These are phyloP conservation scores for Pollachius pollachius DNA, from an alignment of 2,113 vertebrate genomes.

Conservation along the genomic window DNA sequence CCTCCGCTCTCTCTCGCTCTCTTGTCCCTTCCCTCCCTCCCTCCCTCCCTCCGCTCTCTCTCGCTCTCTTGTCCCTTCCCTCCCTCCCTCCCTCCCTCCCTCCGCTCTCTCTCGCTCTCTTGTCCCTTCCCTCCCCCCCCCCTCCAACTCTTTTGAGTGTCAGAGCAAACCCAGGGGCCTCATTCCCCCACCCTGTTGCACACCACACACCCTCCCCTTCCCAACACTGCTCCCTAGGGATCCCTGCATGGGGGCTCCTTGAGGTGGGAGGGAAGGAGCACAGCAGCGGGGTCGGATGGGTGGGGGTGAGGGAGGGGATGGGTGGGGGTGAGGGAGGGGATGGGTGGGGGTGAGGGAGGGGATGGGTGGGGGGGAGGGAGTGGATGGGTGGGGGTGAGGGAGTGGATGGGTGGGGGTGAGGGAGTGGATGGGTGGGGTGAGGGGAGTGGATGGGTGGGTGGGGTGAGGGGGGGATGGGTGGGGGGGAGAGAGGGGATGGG, in stretches of 20 bases:
- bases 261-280: conserved; percentile 93
- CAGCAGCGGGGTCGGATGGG: conserved; percentile 61
- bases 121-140: conserved; percentile 24
- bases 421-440: no score
- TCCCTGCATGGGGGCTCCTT: conserved; percentile 63
- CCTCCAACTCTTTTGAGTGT: conserved; percentile 13
- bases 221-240: conserved; percentile 19
- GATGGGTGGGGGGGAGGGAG: no score
- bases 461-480: conserved; percentile 76
- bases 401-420: no score
- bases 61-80: background rate
- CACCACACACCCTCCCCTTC: conserved; percentile 48
- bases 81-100: conserved; percentile 47
- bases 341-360: no score
- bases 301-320: background rate
- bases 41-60: conserved; percentile 29
- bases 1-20: no score
- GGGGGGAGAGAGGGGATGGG: conserved; percentile 77
- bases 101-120: no score
- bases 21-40: conserved; percentile 14
- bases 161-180: conserved; percentile 42
- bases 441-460: no score
- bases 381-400: no score
- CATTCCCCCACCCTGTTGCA: conserved; percentile 53
- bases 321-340: no score